phyloP scores from a whole-genome alignment of 2,888 invertebrate species.

The Torymus tubicola region DNA sequence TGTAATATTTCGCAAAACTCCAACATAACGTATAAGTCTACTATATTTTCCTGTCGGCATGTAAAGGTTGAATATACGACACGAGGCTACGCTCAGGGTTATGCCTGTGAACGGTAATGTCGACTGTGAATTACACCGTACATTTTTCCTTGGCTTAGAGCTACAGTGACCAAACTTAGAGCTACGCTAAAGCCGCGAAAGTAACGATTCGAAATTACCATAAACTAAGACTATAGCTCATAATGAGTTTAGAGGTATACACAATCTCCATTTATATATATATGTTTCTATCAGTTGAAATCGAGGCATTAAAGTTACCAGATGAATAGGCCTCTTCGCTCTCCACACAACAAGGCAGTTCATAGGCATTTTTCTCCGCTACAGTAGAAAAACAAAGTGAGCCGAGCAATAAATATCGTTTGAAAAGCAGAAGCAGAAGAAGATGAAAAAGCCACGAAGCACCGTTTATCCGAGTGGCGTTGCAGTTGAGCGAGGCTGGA shows the following conservation, averaged over 20 bases:
- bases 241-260: no score
- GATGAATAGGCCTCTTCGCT: no score
- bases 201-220: constrained; percentile 19
- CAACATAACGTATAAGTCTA: neutral
- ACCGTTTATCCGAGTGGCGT: constrained; percentile 7
- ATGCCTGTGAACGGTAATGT: constrained; percentile 4
- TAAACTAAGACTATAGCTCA: neutral
- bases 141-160: neutral
- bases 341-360: no score
- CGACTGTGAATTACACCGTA: constrained; percentile 16
- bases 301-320: no score
- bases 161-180: neutral
- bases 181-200: neutral
- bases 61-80: constrained; percentile 20
- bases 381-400: neutral
- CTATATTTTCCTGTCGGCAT: constrained; percentile 7
- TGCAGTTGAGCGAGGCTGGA: constrained; percentile 16
- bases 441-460: constrained; percentile 3
- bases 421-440: neutral
- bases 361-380: no score
- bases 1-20: neutral
- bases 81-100: constrained; percentile 25
- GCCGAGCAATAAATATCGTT: neutral
- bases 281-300: no score
- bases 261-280: no score